Percentiles rank a stretch among this genome's conserved stretches.
Evolutionary conservation across 2,113 vertebrate species (phyloP).

Genomic region (Aegithalos caudatus): DNA sequence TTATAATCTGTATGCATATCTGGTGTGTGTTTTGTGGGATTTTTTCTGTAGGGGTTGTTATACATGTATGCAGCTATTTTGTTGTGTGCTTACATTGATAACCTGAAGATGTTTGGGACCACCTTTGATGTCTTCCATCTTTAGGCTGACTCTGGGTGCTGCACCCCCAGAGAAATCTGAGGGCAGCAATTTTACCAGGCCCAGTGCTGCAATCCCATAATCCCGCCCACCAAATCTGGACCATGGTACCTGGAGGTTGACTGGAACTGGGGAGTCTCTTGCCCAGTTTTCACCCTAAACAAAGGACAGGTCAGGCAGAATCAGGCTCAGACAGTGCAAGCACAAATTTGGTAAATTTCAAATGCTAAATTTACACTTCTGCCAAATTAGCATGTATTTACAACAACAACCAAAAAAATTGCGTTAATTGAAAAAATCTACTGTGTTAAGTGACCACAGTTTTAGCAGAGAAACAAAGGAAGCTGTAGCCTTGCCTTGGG

Average conservation of each 20-base stretch:
- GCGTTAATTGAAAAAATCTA: not conserved
- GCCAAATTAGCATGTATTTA: not conserved
- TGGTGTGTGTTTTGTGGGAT: not conserved
- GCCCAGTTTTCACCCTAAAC: not conserved
- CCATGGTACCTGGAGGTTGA: not conserved
- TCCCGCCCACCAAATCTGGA: not conserved
- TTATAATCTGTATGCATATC: not conserved
- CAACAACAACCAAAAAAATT: not conserved
- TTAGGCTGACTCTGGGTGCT: not conserved
- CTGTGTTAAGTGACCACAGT: not conserved
- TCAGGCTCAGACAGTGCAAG: not conserved
- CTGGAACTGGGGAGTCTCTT: not conserved
- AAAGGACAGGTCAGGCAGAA: not conserved
- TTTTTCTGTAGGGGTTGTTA: not conserved
- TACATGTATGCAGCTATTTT: accelerated
- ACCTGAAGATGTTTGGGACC: not conserved
- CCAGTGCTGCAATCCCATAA: not conserved
- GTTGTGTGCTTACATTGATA: not conserved
- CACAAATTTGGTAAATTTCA: not conserved
- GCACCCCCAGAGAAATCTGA: accelerated
- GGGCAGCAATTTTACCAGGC: not conserved
- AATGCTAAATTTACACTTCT: not conserved
- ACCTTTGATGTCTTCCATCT: not conserved
- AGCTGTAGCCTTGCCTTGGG: not conserved
- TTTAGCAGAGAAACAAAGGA: not conserved